These are phyloP conservation scores for Lepidonotus clava DNA, from an alignment of 2,888 invertebrate species.

Conservation along the genomic window DNA sequence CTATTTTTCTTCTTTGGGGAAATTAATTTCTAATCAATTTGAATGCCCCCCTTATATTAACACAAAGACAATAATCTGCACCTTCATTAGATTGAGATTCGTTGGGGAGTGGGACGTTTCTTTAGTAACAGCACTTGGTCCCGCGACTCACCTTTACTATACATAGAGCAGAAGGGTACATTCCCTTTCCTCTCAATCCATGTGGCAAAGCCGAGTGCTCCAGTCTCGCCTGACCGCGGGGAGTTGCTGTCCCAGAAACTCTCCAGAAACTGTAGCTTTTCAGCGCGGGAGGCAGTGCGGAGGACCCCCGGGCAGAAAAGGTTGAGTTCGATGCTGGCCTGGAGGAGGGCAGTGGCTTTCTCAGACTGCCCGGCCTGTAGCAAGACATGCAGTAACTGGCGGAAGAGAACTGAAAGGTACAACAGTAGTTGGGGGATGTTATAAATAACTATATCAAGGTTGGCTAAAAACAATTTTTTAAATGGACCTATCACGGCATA, in stretches of 20 bases:
- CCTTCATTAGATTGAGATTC: too few relatives aligned
- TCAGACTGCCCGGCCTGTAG: constrained; percentile 80
- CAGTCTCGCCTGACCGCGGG: constrained; percentile 79
- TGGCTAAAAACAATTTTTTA: too few relatives aligned
- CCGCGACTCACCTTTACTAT: constrained; percentile 42
- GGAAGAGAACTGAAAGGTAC: constrained; percentile 75
- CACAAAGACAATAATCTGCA: too few relatives aligned
- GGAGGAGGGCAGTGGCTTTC: constrained; percentile 79
- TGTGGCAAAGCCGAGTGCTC: constrained; percentile 77
- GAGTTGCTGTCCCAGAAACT: constrained; percentile 81
- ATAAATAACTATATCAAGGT: too few relatives aligned
- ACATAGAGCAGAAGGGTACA: constrained; percentile 17
- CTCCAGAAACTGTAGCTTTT: constrained; percentile 76
- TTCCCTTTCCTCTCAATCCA: constrained; percentile 67
- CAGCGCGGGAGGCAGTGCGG: constrained; percentile 66
- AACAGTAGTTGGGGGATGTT: neutral
- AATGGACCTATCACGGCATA: too few relatives aligned
- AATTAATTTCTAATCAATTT: too few relatives aligned
- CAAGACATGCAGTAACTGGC: constrained; percentile 77
- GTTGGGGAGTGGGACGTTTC: too few relatives aligned
- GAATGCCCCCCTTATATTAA: too few relatives aligned
- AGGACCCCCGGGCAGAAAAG: constrained; percentile 75
- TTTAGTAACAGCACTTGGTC: too few relatives aligned
- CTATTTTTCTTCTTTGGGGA: too few relatives aligned
- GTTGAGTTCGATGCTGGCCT: constrained; percentile 81